Evolutionary conservation across 2,113 vertebrate species (phyloP).

Genomic region (Syngnathus scovelli): DNA sequence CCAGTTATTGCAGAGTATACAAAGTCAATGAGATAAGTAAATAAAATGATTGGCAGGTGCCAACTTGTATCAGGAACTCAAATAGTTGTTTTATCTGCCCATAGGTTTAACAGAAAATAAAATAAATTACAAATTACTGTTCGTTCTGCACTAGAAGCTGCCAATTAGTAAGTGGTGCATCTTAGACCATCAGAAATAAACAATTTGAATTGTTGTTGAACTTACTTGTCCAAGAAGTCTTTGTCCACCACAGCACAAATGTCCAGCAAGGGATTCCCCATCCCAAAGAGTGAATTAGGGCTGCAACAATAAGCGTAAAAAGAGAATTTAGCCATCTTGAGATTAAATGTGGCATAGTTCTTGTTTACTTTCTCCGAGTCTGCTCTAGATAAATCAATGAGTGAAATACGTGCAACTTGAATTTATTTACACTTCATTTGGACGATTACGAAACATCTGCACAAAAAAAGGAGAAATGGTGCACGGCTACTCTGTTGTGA

Average conservation of each 20-base stretch:
- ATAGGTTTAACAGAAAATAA: slow-evolving; percentile 3
- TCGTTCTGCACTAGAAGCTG: neutral
- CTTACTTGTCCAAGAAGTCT: slow-evolving; percentile 96
- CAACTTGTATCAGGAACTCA: neutral
- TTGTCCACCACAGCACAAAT: slow-evolving; percentile 94
- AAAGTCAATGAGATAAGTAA: neutral
- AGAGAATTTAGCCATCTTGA: neutral
- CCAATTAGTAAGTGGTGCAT: no score
- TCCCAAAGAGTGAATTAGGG: slow-evolving; percentile 91
- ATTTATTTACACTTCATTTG: neutral
- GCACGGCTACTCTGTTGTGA: neutral
- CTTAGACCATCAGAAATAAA: neutral
- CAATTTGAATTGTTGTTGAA: neutral
- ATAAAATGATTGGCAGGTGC: neutral
- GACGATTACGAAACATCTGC: neutral
- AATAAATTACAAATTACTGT: neutral
- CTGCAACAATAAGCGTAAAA: slow-evolving; percentile 63
- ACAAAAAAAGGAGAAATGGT: neutral
- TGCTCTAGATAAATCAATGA: neutral
- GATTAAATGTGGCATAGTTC: neutral
- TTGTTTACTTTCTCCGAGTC: neutral
- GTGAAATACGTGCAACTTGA: neutral
- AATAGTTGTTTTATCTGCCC: neutral
- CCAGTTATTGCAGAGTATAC: neutral
- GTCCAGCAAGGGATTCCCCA: slow-evolving; percentile 97